Percentiles rank a stretch among this genome's conserved stretches.
Evolutionary conservation across 2,113 vertebrate species (phyloP).

Genomic region (Syngnathoides biaculeatus): DNA sequence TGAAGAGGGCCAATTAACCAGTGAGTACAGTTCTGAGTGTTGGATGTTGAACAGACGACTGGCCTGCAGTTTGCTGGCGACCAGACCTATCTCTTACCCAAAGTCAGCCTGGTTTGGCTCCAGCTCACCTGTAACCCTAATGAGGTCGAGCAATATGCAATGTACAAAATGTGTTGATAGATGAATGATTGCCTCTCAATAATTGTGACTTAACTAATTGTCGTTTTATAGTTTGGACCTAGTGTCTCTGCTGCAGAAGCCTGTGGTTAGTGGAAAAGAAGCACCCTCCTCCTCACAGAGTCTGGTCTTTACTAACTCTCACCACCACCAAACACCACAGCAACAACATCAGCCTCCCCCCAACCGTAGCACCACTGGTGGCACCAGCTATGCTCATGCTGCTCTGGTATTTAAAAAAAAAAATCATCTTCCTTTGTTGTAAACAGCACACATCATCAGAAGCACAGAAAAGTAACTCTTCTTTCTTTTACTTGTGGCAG

Average conservation of each 20-base stretch:
- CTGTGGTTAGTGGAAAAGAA: slow-evolving; percentile 72
- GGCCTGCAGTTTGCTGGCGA: too few relatives aligned
- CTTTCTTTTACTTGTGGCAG: slow-evolving; percentile 57
- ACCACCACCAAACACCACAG: slow-evolving; percentile 65
- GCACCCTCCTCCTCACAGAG: slow-evolving; percentile 81
- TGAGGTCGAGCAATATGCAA: not conserved
- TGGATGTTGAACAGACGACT: too few relatives aligned
- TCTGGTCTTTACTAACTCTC: slow-evolving; percentile 94
- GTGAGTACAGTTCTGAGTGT: too few relatives aligned
- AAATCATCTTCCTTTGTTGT: not conserved
- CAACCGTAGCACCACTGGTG: slow-evolving; percentile 72
- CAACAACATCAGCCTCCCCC: slow-evolving; percentile 49
- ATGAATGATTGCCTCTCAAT: not conserved
- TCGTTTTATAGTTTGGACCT: slow-evolving; percentile 80
- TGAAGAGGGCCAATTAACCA: too few relatives aligned
- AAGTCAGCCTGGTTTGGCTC: not conserved
- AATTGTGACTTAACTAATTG: not conserved
- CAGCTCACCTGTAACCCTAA: not conserved
- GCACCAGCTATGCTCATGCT: slow-evolving; percentile 82
- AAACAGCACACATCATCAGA: not conserved
- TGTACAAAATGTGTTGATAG: not conserved
- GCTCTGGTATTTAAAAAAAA: slow-evolving; percentile 67
- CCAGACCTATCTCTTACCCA: not conserved
- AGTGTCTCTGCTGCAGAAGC: slow-evolving; percentile 86
- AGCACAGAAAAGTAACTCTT: not conserved